A percentile compares a stretch with the other conserved stretches of the same genome.
phyloP scores from a whole-genome alignment of 2,797 vertebrate species.

The Neosilurus hyrtlii region DNA sequence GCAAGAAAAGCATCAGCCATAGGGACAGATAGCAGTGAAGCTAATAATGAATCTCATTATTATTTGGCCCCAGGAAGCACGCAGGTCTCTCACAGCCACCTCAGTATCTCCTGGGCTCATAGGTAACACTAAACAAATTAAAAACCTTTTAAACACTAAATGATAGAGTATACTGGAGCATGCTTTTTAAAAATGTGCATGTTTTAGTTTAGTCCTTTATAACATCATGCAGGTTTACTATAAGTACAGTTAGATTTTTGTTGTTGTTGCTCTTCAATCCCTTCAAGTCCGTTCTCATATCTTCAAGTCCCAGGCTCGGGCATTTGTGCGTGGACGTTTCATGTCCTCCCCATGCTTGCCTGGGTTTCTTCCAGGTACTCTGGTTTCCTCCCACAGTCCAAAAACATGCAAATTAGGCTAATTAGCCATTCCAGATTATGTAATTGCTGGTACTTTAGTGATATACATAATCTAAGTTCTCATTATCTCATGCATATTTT shows the following conservation, averaged over 20 bases:
- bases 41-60: constrained; percentile 49
- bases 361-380: too few relatives aligned
- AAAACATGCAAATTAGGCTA: too few relatives aligned
- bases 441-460: too few relatives aligned
- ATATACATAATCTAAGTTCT: too few relatives aligned
- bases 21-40: constrained; percentile 50
- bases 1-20: constrained; percentile 39
- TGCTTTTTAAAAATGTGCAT: not conserved
- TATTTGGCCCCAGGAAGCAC: constrained; percentile 30
- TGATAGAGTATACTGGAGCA: constrained; percentile 16
- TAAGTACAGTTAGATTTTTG: too few relatives aligned
- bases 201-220: not conserved
- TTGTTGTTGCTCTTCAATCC: too few relatives aligned
- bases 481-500: not conserved
- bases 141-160: constrained; percentile 6
- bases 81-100: not conserved
- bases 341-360: too few relatives aligned
- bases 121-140: constrained; percentile 43
- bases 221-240: not conserved
- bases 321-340: too few relatives aligned
- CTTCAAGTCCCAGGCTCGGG: too few relatives aligned
- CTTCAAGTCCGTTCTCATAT: too few relatives aligned
- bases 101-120: constrained; percentile 23
- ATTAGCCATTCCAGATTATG: too few relatives aligned
- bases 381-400: too few relatives aligned